These are phyloP conservation scores for Montipora sp. DNA, from an alignment of 64 coral and sea anemone species.

Conservation along the genomic window DNA sequence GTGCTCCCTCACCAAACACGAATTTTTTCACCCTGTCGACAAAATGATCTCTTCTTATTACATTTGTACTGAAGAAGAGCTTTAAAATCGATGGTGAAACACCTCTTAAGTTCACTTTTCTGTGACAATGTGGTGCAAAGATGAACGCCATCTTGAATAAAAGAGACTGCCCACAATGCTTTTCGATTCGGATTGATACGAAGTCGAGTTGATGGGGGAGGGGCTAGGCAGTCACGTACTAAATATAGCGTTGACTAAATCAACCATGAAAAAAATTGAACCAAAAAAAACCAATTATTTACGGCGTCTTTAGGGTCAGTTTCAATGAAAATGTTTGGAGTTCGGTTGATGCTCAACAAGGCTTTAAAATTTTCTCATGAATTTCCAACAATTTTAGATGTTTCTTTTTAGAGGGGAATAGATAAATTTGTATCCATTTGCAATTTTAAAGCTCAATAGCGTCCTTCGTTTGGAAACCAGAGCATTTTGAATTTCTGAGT, in stretches of 20 bases:
- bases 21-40: constrained; percentile 51
- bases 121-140: not conserved
- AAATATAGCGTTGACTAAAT: too few relatives aligned
- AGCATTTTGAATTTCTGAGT: too few relatives aligned
- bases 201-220: not conserved
- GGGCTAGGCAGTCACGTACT: not conserved
- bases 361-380: too few relatives aligned
- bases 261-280: too few relatives aligned
- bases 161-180: not conserved
- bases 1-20: constrained; percentile 47
- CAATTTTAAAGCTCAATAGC: too few relatives aligned
- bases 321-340: too few relatives aligned
- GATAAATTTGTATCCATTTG: too few relatives aligned
- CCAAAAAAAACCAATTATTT: too few relatives aligned
- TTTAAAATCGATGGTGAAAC: not conserved
- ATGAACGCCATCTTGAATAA: constrained; percentile 13
- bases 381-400: too few relatives aligned
- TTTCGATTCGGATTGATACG: not conserved
- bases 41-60: constrained; percentile 28
- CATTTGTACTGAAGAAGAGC: not conserved
- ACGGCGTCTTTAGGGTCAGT: too few relatives aligned
- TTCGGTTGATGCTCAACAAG: too few relatives aligned
- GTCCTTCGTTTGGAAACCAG: too few relatives aligned
- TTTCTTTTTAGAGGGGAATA: not conserved
- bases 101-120: not conserved